phyloP scores from a whole-genome alignment of 2,888 invertebrate genomes.

The Teleogryllus oceanicus region DNA sequence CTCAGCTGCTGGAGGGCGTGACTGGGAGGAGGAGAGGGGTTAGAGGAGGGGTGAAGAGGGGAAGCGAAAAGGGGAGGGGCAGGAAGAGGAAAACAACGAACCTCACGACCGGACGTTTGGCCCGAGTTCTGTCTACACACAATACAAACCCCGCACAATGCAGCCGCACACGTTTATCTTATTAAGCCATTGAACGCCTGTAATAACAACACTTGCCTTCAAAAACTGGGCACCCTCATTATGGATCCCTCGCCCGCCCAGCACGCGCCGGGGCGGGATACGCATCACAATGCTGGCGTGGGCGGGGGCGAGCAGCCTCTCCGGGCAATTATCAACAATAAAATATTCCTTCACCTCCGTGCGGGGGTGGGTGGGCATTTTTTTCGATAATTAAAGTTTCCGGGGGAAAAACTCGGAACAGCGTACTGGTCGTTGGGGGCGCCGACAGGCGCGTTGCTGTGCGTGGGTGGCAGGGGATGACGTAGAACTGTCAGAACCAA shows the following conservation, averaged over 20 bases:
- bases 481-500: too few species aligned
- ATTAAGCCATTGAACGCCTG: slow-evolving; percentile 1
- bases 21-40: too few species aligned
- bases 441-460: background rate
- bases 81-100: background rate
- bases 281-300: background rate
- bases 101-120: background rate
- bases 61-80: background rate
- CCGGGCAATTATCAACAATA: background rate
- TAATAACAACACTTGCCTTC: background rate
- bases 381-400: background rate
- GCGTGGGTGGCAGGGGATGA: too few species aligned
- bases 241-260: background rate
- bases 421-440: background rate
- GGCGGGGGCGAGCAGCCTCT: background rate
- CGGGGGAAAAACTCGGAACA: background rate
- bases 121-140: background rate
- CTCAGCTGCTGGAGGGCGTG: too few species aligned
- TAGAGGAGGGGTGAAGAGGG: too few species aligned
- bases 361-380: background rate
- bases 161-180: background rate
- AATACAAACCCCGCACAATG: background rate
- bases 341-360: background rate
- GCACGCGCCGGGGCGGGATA: background rate
- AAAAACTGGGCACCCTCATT: background rate